Conservation (phyloP, 1,140 invertebrate species). For the Leptinotarsa defecta region DNA sequence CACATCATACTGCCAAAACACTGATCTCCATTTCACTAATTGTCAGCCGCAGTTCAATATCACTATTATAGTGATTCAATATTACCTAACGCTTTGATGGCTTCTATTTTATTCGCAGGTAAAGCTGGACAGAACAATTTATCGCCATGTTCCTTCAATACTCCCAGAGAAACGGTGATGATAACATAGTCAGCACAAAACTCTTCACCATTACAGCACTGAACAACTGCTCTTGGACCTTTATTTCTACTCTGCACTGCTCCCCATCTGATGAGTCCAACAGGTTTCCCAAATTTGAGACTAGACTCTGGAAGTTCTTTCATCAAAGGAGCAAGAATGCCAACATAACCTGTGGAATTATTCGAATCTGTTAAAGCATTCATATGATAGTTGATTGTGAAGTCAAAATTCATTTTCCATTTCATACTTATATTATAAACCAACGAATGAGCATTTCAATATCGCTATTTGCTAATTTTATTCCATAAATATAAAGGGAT, state of each 20-base stretch:
- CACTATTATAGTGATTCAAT: slow-evolving; percentile 28
- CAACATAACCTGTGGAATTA: slow-evolving; percentile 57
- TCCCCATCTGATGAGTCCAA: slow-evolving; percentile 67
- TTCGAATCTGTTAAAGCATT: too few relatives aligned
- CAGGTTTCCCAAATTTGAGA: slow-evolving; percentile 66
- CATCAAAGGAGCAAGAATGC: slow-evolving; percentile 66
- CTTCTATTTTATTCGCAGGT: slow-evolving; percentile 72
- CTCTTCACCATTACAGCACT: slow-evolving; percentile 73
- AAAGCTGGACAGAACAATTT: slow-evolving; percentile 77
- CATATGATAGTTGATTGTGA: too few relatives aligned
- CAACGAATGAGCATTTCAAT: too few relatives aligned
- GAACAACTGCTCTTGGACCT: slow-evolving; percentile 63
- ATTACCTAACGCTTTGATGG: slow-evolving; percentile 65
- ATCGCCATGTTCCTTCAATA: slow-evolving; percentile 76
- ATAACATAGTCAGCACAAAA: slow-evolving; percentile 80
- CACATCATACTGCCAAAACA: too few relatives aligned
- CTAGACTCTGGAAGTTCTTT: slow-evolving; percentile 63
- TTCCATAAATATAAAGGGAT: too few relatives aligned
- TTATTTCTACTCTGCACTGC: slow-evolving; percentile 57
- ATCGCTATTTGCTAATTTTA: too few relatives aligned
- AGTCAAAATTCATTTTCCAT: too few relatives aligned
- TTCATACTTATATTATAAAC: too few relatives aligned
- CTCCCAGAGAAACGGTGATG: slow-evolving; percentile 80
- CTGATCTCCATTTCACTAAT: too few relatives aligned
- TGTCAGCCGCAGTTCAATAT: background rate